phyloP scores from a whole-genome alignment of 2,113 vertebrate genomes.

The Etia nguti region DNA sequence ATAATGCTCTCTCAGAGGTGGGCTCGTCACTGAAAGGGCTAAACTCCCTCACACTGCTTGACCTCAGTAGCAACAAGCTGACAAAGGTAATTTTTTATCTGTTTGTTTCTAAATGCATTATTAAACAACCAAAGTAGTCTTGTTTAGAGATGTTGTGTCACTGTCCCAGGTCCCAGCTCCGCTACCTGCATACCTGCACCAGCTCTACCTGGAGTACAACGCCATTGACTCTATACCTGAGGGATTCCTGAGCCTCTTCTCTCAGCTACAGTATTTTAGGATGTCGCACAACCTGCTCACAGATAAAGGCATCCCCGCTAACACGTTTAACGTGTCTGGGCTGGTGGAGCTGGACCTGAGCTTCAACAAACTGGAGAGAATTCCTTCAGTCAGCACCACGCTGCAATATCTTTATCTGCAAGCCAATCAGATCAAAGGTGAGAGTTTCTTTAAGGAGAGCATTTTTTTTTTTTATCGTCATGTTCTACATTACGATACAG shows the following conservation, averaged over 20 bases:
- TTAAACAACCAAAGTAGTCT: background rate
- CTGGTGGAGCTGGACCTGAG: constrained; percentile 93
- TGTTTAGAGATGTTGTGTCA: background rate
- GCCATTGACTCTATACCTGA: constrained; percentile 81
- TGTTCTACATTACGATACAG: background rate
- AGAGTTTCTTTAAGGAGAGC: background rate
- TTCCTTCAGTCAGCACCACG: constrained; percentile 84
- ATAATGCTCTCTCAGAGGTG: constrained; percentile 86
- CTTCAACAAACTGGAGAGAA: constrained; percentile 92
- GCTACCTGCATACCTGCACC: constrained; percentile 83
- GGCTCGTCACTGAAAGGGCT: constrained; percentile 78
- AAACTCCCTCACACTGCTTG: constrained; percentile 81
- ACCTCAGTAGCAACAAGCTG: constrained; percentile 87
- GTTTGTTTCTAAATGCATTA: background rate
- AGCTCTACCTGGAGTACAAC: constrained; percentile 92
- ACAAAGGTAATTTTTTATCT: constrained; percentile 64
- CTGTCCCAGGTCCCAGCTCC: constrained; percentile 74
- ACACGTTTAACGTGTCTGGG: constrained; percentile 89
- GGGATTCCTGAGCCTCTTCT: constrained; percentile 78
- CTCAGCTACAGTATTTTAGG: constrained; percentile 84
- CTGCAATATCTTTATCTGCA: constrained; percentile 94
- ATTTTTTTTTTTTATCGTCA: background rate
- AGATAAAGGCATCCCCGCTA: constrained; percentile 82
- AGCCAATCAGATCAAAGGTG: constrained; percentile 92
- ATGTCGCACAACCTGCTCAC: constrained; percentile 89